These are phyloP conservation scores for Gnathonemus echidnorhynchus DNA, from an alignment of 2,113 vertebrate genomes.

Conservation along the genomic window DNA sequence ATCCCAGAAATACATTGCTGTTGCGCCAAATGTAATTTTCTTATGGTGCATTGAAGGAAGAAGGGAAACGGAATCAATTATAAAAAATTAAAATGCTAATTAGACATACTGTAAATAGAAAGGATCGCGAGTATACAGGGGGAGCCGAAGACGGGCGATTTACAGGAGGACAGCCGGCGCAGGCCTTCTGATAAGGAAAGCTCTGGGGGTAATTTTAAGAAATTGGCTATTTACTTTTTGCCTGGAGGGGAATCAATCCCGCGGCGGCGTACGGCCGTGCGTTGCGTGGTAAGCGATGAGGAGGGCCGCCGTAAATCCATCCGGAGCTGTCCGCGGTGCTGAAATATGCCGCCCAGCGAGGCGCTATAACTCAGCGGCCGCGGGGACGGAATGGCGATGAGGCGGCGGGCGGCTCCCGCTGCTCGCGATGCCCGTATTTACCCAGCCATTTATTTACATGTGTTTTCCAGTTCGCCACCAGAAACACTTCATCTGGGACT, in stretches of 20 bases:
- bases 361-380: not conserved
- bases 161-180: not conserved
- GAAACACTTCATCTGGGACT: not conserved
- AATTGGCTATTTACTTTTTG: not conserved
- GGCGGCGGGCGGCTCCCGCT: not conserved
- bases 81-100: not conserved
- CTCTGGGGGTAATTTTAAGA: not conserved
- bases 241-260: not conserved
- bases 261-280: not conserved
- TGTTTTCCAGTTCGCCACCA: not conserved
- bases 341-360: not conserved
- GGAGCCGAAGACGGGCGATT: not conserved
- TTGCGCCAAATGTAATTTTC: not conserved
- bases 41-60: not conserved
- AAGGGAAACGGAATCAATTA: not conserved
- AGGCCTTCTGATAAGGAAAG: not conserved
- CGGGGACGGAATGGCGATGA: not conserved
- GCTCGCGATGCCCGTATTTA: not conserved
- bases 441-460: not conserved
- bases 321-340: conserved; percentile 13
- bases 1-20: not conserved
- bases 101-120: not conserved
- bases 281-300: not conserved
- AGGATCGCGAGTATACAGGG: not conserved
- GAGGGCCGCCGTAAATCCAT: conserved; percentile 2